Evolutionary conservation across 2,113 vertebrate species (phyloP).

Genomic region (Ifrita kowaldi): DNA sequence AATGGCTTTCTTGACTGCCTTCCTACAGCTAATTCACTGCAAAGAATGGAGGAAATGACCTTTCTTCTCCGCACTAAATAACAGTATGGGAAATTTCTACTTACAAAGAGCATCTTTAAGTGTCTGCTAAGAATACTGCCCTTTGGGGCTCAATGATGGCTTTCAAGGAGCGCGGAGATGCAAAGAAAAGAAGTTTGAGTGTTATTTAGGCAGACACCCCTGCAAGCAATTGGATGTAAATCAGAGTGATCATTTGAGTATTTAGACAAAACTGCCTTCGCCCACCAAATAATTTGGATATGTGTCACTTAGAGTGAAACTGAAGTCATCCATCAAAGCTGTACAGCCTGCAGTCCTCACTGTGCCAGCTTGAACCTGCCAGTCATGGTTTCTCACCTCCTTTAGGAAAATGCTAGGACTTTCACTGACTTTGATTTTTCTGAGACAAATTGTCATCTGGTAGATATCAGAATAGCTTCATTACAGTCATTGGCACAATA

Average conservation of each 20-base stretch:
- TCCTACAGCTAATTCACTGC: neutral
- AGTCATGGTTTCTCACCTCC: conserved; percentile 6
- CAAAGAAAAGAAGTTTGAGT: neutral
- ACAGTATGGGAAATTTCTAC: neutral
- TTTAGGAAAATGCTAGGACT: neutral
- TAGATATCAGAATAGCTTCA: conserved; percentile 15
- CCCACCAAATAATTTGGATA: neutral
- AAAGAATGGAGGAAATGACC: neutral
- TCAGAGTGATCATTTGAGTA: neutral
- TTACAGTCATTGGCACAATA: neutral
- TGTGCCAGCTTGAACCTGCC: conserved; percentile 14
- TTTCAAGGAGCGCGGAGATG: neutral
- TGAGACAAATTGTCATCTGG: conserved; percentile 21
- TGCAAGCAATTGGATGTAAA: neutral
- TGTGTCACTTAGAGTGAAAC: neutral
- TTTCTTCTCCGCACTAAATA: neutral
- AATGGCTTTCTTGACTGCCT: neutral
- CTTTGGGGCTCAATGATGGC: neutral
- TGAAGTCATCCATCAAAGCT: neutral
- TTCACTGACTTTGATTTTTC: neutral
- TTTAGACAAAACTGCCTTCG: neutral
- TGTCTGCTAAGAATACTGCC: neutral
- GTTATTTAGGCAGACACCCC: neutral
- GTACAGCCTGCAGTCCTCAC: neutral
- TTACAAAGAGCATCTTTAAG: neutral